These are phyloP conservation scores for Crenuchus spilurus DNA, from an alignment of 2,797 vertebrate species.

Conservation along the genomic window DNA sequence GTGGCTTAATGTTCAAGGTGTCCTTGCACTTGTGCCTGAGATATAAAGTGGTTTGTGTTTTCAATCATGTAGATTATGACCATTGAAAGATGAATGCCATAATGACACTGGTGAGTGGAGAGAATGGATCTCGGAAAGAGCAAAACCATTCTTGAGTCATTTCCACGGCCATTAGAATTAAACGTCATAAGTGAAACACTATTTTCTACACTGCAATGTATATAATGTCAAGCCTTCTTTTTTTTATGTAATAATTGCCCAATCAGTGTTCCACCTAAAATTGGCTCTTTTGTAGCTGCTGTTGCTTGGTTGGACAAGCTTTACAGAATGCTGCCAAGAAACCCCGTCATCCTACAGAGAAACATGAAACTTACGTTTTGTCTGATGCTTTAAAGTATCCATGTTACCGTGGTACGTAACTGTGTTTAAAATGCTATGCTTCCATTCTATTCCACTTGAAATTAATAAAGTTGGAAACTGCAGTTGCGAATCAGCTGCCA, in stretches of 20 bases:
- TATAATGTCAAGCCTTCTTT: neutral
- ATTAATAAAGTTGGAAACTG: too few species aligned
- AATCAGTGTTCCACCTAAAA: neutral
- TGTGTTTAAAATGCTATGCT: too few species aligned
- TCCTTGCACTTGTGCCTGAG: neutral
- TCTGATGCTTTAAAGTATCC: too few species aligned
- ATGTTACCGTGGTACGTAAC: too few species aligned
- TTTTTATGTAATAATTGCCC: too few species aligned
- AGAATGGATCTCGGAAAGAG: neutral
- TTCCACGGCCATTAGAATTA: neutral
- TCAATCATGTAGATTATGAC: neutral
- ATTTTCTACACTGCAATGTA: neutral
- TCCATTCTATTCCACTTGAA: too few species aligned
- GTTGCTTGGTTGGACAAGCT: neutral
- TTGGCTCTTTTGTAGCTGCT: neutral
- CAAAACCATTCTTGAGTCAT: neutral
- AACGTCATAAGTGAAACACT: neutral
- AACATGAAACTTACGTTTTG: too few species aligned
- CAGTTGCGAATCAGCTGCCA: too few species aligned
- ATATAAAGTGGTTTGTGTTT: neutral
- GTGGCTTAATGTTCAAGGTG: neutral
- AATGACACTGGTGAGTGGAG: neutral
- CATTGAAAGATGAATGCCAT: neutral
- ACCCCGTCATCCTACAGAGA: too few species aligned
- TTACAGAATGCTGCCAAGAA: too few species aligned